Conservation (phyloP, 2,888 invertebrate species). For the Chrysomela aeneicollis region DNA sequence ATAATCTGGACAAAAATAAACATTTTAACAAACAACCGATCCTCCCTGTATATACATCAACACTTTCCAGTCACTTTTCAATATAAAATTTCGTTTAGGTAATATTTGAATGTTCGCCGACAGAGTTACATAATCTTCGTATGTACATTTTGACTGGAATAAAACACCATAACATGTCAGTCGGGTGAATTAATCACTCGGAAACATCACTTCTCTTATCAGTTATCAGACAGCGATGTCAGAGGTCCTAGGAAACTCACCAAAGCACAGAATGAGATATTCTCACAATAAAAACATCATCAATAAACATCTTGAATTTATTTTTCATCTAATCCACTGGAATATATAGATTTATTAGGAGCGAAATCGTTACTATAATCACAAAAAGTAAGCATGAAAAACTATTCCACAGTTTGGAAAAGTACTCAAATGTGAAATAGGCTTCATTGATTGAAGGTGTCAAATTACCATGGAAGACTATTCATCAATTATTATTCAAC, state of each 20-base stretch:
- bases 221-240: conserved; percentile 24
- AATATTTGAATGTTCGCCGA: conserved; percentile 59
- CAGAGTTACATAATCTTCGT: conserved; percentile 52
- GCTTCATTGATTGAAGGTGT: no score
- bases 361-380: no score
- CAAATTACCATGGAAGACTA: no score
- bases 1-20: not conserved
- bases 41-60: conserved; percentile 51
- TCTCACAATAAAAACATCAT: not conserved
- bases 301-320: no score
- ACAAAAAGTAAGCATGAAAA: no score
- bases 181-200: conserved; percentile 20
- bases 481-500: no score
- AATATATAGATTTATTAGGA: no score
- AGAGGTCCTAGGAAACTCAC: not conserved
- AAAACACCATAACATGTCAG: conserved; percentile 53
- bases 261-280: not conserved
- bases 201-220: conserved; percentile 52
- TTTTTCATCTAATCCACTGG: no score
- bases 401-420: no score
- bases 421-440: no score
- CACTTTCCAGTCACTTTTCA: conserved; percentile 57
- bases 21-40: conserved; percentile 35
- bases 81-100: conserved; percentile 48
- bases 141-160: conserved; percentile 60